Base-by-base conservation (phyloP, 2,113 vertebrate species). In the Pithys albifrons region DNA sequence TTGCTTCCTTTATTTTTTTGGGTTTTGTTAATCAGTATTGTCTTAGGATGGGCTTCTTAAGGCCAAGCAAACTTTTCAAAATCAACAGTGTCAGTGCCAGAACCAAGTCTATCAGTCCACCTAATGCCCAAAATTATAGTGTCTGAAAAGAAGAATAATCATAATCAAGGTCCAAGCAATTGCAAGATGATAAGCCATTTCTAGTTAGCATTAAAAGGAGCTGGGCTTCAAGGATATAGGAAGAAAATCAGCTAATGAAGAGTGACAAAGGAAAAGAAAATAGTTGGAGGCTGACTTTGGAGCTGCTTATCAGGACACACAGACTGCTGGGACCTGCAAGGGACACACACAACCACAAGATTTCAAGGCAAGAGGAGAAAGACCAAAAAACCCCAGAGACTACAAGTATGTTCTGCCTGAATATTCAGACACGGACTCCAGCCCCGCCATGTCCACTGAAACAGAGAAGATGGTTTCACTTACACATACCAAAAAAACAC, bases 401-500 rank as follows among this genome's bases (percentile, higher is more conserved):
- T 35, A 55, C 11, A 3, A 0, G 0, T 14, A 6, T 54, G 57
- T 2, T 45, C 19, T 89, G 41, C 9, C 37, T 45, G 29, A 52
- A 78, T 0, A 1, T n/a, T 46, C 46, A 69, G 74, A 49, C 23
- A 33, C 4, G n/a, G 41, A 25, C 25, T 46, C 25, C 71, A 85
- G 46, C 25, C 14, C 27, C 28, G 25, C 31, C 35, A 5, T 3
- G 41, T 8, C 35, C 12, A 1, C 1, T 28, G 67, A 29, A 67
- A 39, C 8, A 5, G 25, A 29, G 79, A 35, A 57, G 43, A 39
- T 18, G 23, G 12, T 69, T 81, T 55, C 52, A 25, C 28, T 16
- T 4, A 33, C 11, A 59, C 2, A 0, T 4, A 3, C 0, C 8
- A 33, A 43, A 25, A 41, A 72, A 79, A 2, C 14, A 0, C 70